Base-by-base conservation (phyloP, 1,140 invertebrate genomes). In the Oscheius sp. region DNA sequence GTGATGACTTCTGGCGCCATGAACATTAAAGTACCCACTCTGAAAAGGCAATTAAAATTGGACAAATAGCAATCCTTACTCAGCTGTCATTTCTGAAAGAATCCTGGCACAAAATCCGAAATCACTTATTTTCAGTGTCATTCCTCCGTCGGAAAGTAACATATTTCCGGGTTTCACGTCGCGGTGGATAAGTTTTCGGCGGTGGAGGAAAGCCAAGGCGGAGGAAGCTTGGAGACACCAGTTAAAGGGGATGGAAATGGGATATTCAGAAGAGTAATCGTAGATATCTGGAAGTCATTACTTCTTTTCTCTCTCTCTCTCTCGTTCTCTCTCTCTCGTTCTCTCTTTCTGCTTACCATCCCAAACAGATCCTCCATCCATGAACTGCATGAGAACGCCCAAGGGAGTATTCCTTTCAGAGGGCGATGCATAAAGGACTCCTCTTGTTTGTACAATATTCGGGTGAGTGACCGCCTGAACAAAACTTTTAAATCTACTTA, bases 391-490 rank as follows among this genome's bases (percentile, higher is more conserved):
- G 49, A 55, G 49, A 4, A 55, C 28, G 7, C 49, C 49, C 49
- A 4, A 4, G 7, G 49, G 49, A 20, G 15, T 55, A 26, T 55
- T 26, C 28, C 23, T 55, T 26, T 55, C 49, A 23, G 7, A 20
- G 7, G 49, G 49, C 4, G 49, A 55, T 4, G 49, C 49, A 23
- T 20, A 55, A 4, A 55, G 23, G 7, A 55, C 49, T 55, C 49
- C 49, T 23, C 49, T 7, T 15, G 49, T 13, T 55, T 55, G 49
- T 23, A 55, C 49, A 55, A 55, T 55, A 23, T 55, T 55, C 7
- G 49, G 49, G 28, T 55, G 49, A 55, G 49, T 55, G 15, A 55
- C 49, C 7, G 49, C 28, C 49, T 55, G 49, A 42, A 42, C 49
- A 15, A 55, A 55, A 42, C 7, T 10, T 7, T 42, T 42, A 42